Conservation (phyloP, 1,140 invertebrate species). For the Platyura marginata region DNA sequence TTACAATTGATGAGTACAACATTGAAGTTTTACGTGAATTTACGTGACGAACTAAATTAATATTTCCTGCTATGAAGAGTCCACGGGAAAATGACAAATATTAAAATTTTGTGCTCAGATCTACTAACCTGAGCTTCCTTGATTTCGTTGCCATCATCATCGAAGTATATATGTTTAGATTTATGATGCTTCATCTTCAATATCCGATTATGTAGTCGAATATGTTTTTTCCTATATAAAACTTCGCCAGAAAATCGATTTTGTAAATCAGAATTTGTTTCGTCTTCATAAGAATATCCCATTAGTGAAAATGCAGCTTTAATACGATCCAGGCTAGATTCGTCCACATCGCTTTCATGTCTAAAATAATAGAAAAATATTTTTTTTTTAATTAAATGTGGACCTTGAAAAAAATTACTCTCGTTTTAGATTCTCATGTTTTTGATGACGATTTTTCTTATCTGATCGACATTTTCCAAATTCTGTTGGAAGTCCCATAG, state of each 20-base stretch:
- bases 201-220: conserved; percentile 34
- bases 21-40: no score
- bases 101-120: no score
- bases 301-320: conserved; percentile 45
- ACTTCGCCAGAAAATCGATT: conserved; percentile 31
- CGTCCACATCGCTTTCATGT: conserved; percentile 30
- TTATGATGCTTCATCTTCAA: conserved; percentile 28
- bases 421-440: no score
- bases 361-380: no score
- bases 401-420: no score
- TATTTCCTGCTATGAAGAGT: no score
- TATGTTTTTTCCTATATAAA: conserved; percentile 41
- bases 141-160: conserved; percentile 27
- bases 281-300: conserved; percentile 34
- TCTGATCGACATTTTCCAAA: conserved; percentile 30
- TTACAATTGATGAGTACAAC: no score
- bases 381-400: no score
- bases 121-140: conserved; percentile 3
- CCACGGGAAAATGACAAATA: no score
- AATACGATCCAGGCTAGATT: conserved; percentile 29
- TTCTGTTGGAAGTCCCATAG: conserved; percentile 14
- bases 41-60: no score
- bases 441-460: no score
- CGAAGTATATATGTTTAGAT: conserved; percentile 39
- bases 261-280: conserved; percentile 11